A percentile compares a stretch with the other conserved stretches of the same genome.
Evolutionary conservation across 1,140 invertebrate genomes (phyloP).

Genomic region (Sitophilus oryzae): DNA sequence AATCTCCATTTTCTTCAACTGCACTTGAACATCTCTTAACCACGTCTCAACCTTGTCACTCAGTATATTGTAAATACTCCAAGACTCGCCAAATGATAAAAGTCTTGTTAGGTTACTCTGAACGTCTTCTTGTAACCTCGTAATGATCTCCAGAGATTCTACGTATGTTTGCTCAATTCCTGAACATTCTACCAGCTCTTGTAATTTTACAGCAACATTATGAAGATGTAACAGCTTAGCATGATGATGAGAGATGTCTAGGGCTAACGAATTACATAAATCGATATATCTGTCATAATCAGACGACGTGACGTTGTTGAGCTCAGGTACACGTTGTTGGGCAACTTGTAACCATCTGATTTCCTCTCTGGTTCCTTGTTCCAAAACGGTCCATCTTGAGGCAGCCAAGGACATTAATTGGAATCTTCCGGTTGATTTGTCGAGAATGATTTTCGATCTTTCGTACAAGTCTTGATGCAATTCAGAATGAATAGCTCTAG

Average conservation of each 20-base stretch:
- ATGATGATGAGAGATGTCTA: conserved; percentile 71
- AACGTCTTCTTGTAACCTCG: conserved; percentile 66
- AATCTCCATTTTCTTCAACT: conserved; percentile 51
- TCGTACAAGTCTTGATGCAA: conserved; percentile 72
- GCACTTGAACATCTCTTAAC: conserved; percentile 63
- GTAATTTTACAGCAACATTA: conserved; percentile 64
- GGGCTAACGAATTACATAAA: conserved; percentile 69
- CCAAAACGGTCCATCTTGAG: conserved; percentile 72
- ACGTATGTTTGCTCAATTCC: conserved; percentile 65
- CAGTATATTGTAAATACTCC: conserved; percentile 64
- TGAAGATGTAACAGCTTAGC: conserved; percentile 66
- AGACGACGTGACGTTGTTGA: conserved; percentile 68
- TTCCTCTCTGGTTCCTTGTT: conserved; percentile 77
- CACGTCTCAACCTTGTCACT: conserved; percentile 68
- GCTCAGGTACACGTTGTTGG: conserved; percentile 70
- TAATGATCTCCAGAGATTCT: conserved; percentile 60
- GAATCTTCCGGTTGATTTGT: conserved; percentile 68
- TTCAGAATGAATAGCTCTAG: conserved; percentile 62
- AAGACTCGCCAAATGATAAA: conserved; percentile 67
- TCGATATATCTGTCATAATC: conserved; percentile 81
- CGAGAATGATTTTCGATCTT: conserved; percentile 65
- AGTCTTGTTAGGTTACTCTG: conserved; percentile 62
- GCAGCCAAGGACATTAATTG: conserved; percentile 77
- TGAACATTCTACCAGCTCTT: conserved; percentile 64
- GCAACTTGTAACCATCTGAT: conserved; percentile 73